Evolutionary conservation across 2,888 invertebrate genomes (phyloP), one percentile per base, ranked within the genome.

Genomic region (Portevinia maculata): DNA sequence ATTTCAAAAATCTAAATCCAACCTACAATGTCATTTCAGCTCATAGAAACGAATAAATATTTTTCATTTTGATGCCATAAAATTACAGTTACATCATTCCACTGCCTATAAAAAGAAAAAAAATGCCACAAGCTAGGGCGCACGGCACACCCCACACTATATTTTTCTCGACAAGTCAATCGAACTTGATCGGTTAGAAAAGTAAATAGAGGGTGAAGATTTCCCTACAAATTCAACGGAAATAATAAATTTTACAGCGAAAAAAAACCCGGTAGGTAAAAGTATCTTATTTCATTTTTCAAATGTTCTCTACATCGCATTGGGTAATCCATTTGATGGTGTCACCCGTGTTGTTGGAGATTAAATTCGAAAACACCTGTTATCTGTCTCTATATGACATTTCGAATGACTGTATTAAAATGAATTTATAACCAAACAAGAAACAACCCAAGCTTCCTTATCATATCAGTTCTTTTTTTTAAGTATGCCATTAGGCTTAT

Each of bases 341-440:
- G 65, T 24, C 24, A 24, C 24, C 24, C 24, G 2, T 24, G 24
- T 39, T 41, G 39, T 53, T 30, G 6, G 2, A 17, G 53, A 53
- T 65, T 41, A 32, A 24, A 41, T 32, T 17, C 3, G 39, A 41
- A 11, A 65, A 65, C 65, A 65, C 41, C 39, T 65, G 53, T 65
- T 65, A 53, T 65, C 41, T 13, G 28, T 13, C 1, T 3, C 24
- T n/a, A 55, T 21, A n/a, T n/a, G 4, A n/a, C 11, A n/a, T n/a
- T 37, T 1, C 13, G 15, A 13, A 24, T 24, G 5, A 5, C 24
- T 24, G 24, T 5, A 24, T 24, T 24, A 24, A 24, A 24, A 5
- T 2, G 24, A 24, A 3, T 24, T 24, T 24, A 24, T 24, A 24
- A 24, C 5, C 24, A n/a, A n/a, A n/a, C n/a, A 24, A 24, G 24